These are phyloP conservation scores for Crocallis elinguaria DNA, from an alignment of 2,888 invertebrate genomes.

Conservation along the genomic window DNA sequence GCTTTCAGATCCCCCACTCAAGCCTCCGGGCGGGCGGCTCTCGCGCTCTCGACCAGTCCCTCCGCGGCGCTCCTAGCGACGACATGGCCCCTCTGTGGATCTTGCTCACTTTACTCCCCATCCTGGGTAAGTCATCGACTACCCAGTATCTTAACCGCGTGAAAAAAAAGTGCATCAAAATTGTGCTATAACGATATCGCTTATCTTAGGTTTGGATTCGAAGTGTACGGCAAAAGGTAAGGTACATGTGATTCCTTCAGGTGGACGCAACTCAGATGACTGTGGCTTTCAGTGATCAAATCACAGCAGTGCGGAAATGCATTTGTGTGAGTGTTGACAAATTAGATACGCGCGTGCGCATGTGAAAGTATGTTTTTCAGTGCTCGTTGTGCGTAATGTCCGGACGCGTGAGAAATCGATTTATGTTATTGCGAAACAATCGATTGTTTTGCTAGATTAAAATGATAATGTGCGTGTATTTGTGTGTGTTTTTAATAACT, in stretches of 20 bases:
- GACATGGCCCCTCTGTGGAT: slow-evolving; percentile 81
- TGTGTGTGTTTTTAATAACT: background rate
- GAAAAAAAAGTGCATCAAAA: slow-evolving; percentile 37
- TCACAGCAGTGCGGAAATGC: slow-evolving; percentile 43
- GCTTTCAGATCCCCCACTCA: slow-evolving; percentile 65
- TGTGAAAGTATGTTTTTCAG: slow-evolving; percentile 51
- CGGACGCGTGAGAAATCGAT: slow-evolving; percentile 60
- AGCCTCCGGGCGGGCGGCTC: slow-evolving; percentile 58
- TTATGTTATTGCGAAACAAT: slow-evolving; percentile 34
- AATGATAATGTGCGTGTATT: background rate
- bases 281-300: slow-evolving; percentile 12
- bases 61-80: slow-evolving; percentile 76
- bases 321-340: slow-evolving; percentile 48
- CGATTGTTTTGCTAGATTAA: slow-evolving; percentile 1
- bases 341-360: slow-evolving; percentile 47
- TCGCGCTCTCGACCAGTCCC: slow-evolving; percentile 63
- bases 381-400: slow-evolving; percentile 55
- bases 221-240: slow-evolving; percentile 17
- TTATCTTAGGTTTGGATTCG: slow-evolving; percentile 11
- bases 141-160: slow-evolving; percentile 35
- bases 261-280: background rate
- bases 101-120: slow-evolving; percentile 77
- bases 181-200: slow-evolving; percentile 54
- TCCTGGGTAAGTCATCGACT: slow-evolving; percentile 73
- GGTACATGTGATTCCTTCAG: slow-evolving; percentile 11